Base-by-base conservation (phyloP, 2,888 invertebrate genomes). In the Teleiodes luculella region DNA sequence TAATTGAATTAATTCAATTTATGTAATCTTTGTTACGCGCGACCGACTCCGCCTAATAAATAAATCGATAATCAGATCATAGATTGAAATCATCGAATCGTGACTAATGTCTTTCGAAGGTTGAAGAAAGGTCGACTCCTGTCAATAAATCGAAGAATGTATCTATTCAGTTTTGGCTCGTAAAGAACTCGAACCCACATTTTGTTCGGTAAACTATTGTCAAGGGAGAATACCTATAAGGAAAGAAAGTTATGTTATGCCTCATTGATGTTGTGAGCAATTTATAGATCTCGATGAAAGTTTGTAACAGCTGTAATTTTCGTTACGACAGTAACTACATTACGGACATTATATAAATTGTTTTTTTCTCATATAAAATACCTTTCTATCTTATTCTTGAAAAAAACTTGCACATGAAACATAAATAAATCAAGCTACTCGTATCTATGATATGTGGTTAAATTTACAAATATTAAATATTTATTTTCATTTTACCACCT, bases 141-240 rank as follows among this genome's bases (percentile, higher is more conserved):
- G 76, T 80, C 79, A 80, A 39, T 51, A 49, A 49, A 36, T 49
- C 49, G 36, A 36, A 36, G 24, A 28, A 80, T 67, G 65, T 60
- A 60, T 43, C 43, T 20, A 43, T 65, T 70, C 73, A 73, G 83
- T 83, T 85, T 81, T 80, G 77, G 78, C 54, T 84, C 80, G 76
- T 85, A 83, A 85, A 83, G 75, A 67, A 74, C 66, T 80, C 81
- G 74, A 59, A 80, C 83, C 83, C 68, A 59, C 62, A 57, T 56
- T 60, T 65, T 59, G 61, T 67, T 68, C 54, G 61, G 58, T 48
- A 50, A 43, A 55, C 50, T 64, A 66, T 67, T 67, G 65, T 60
- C 51, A 43, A 2, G 39, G 33, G 39, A 45, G 53, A 56, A 53
- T 56, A 53, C 53, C 49, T n/a, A 24, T 16, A 55, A 35, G 52